Evolutionary conservation across 2,888 invertebrate genomes (phyloP), one percentile per base, ranked within the genome.

Genomic region (Drosophila percnosoma): DNA sequence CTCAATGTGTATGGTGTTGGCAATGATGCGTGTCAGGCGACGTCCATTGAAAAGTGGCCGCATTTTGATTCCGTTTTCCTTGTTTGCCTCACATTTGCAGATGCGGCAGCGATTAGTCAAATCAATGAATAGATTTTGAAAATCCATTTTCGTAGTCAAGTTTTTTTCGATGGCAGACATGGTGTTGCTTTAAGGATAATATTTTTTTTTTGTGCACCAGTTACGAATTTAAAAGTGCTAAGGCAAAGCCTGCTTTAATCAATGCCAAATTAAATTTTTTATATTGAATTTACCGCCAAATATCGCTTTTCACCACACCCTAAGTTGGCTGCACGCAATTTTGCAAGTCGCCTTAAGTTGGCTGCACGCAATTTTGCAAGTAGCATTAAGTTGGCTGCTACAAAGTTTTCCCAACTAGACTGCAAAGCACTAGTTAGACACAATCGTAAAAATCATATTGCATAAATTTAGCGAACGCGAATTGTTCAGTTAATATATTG

Each of bases 1-100:
- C 66, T 81, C 66, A 10, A 81, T 73, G 15, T 81, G 81, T 34
- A 81, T 36, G 15, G 81, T 78, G 38, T 79, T 81, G 11, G 73
- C 65, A 15, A 79, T 81, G 10, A 79, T 61, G 15, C 66, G 78
- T 21, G 63, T 81, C 42, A 78, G 55, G 13, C 78, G 81, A 5
- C 60, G 49, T 1, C 73, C 66, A 24, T 68, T 64, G 24, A 79
- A 79, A 18, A 79, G 61, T 21, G 81, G 78, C 27, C 81, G 78
- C 42, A 79, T 13, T 21, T 73, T 77, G 2, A 55, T 42, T 36
- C 51, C 69, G 29, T 66, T 74, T 48, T 75, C 68, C 10, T 18
- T 18, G 24, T 55, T 62, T 18, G 42, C 52, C 10, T 54, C 53
- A 64, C 67, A 55, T 61, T 61, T 67, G 11, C 78, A 79, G 34